These are phyloP conservation scores for Marasmarcha lunaedactyla DNA, from an alignment of 2,888 invertebrate species.

Conservation along the genomic window DNA sequence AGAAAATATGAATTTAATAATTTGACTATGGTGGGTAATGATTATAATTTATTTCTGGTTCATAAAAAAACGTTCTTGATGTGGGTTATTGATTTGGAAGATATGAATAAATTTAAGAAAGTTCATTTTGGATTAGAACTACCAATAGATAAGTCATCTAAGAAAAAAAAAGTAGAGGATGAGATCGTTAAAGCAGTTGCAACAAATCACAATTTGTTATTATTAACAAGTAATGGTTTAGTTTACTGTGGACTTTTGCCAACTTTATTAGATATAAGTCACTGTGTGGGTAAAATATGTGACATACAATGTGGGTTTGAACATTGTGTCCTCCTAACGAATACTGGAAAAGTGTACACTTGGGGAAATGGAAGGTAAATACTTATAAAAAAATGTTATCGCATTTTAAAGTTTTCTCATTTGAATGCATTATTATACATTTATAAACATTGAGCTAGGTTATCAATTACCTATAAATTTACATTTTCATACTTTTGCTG, in stretches of 20 bases:
- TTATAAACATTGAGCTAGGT: too few relatives aligned
- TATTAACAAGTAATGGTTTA: conserved; percentile 31
- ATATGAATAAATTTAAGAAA: conserved; percentile 22
- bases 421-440: too few relatives aligned
- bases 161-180: conserved; percentile 24
- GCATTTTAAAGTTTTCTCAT: not conserved
- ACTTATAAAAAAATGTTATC: too few relatives aligned
- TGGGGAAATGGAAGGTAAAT: conserved; percentile 86
- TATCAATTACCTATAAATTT: too few relatives aligned
- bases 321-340: conserved; percentile 79
- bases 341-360: conserved; percentile 79
- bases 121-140: conserved; percentile 27
- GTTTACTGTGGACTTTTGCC: conserved; percentile 73
- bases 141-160: conserved; percentile 20
- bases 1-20: conserved; percentile 8
- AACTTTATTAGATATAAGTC: conserved; percentile 67
- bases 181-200: conserved; percentile 27
- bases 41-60: conserved; percentile 31
- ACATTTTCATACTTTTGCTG: too few relatives aligned
- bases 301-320: conserved; percentile 84
- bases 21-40: conserved; percentile 36
- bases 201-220: conserved; percentile 30
- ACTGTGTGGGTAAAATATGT: conserved; percentile 59
- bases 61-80: conserved; percentile 23
- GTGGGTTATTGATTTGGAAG: conserved; percentile 33